Evolutionary conservation across 2,797 vertebrate genomes (phyloP).

Genomic region (Chiloscyllium punctatum): DNA sequence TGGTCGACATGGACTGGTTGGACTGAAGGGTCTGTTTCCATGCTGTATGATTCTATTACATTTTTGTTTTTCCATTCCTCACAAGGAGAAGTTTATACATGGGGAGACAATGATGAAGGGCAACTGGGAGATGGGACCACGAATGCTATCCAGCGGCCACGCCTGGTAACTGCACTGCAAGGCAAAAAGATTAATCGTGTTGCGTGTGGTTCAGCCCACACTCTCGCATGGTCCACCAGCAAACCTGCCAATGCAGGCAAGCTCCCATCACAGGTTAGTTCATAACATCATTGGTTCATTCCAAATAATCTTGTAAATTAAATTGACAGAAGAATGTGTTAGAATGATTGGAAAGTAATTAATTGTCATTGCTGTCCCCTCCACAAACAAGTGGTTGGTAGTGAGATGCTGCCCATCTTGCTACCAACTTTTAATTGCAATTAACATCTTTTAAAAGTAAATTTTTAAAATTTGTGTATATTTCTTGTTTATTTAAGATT

Average conservation of each 20-base stretch:
- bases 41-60: background rate
- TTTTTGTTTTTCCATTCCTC: slow-evolving; percentile 42
- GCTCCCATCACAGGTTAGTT: slow-evolving; percentile 81
- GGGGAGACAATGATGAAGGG: slow-evolving; percentile 98
- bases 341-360: background rate
- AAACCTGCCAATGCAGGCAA: slow-evolving; percentile 96
- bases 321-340: background rate
- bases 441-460: background rate
- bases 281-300: too few relatives aligned
- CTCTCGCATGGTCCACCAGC: slow-evolving; percentile 95
- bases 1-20: too few relatives aligned
- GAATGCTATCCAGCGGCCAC: slow-evolving; percentile 93
- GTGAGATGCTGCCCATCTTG: background rate
- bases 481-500: slow-evolving; percentile 59
- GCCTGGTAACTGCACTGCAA: slow-evolving; percentile 91
- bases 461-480: background rate
- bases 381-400: background rate
- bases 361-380: background rate
- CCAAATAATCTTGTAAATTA: background rate
- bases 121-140: slow-evolving; percentile 96
- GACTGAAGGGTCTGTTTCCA: too few relatives aligned
- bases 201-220: slow-evolving; percentile 95
- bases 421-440: too few relatives aligned
- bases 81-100: slow-evolving; percentile 92
- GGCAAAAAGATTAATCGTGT: slow-evolving; percentile 97